Evolutionary conservation across 2,888 invertebrate species (phyloP).

Genomic region (Spodoptera picta): DNA sequence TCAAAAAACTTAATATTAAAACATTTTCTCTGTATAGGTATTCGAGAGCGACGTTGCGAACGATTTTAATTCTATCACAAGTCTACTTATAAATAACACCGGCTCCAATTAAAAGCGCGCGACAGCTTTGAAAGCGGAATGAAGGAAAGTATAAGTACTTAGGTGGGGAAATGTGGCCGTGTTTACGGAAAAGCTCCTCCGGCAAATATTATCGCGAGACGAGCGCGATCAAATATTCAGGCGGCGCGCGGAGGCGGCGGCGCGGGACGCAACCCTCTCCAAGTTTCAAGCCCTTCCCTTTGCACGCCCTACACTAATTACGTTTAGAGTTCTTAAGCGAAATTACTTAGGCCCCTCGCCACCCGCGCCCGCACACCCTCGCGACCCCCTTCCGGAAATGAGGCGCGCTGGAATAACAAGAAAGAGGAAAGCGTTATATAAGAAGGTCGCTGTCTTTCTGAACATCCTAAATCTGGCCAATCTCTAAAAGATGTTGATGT

Average conservation of each 20-base stretch:
- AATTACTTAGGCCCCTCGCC: conserved; percentile 90
- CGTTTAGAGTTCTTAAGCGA: conserved; percentile 91
- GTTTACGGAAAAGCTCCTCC: conserved; percentile 87
- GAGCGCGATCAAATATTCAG: conserved; percentile 88
- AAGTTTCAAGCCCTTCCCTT: conserved; percentile 90
- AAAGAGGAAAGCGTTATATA: conserved; percentile 86
- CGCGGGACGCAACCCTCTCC: conserved; percentile 89
- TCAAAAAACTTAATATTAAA: conserved; percentile 83
- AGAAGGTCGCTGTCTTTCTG: conserved; percentile 83
- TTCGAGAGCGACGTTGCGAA: conserved; percentile 81
- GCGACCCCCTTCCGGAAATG: conserved; percentile 86
- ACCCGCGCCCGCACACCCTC: conserved; percentile 78
- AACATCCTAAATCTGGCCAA: conserved; percentile 87
- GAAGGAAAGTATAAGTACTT: conserved; percentile 81
- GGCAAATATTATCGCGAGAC: conserved; percentile 88
- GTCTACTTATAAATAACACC: conserved; percentile 85
- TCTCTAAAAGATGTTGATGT: conserved; percentile 88
- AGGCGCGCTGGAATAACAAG: conserved; percentile 88
- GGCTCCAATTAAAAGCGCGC: conserved; percentile 86
- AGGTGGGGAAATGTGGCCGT: conserved; percentile 84
- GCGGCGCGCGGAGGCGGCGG: conserved; percentile 80
- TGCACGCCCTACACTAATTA: conserved; percentile 91
- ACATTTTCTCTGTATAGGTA: conserved; percentile 74
- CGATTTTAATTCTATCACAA: conserved; percentile 87
- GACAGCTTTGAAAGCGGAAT: conserved; percentile 84